These are phyloP conservation scores for Drosophila putrida DNA, from an alignment of 2,888 invertebrate genomes.

Conservation along the genomic window DNA sequence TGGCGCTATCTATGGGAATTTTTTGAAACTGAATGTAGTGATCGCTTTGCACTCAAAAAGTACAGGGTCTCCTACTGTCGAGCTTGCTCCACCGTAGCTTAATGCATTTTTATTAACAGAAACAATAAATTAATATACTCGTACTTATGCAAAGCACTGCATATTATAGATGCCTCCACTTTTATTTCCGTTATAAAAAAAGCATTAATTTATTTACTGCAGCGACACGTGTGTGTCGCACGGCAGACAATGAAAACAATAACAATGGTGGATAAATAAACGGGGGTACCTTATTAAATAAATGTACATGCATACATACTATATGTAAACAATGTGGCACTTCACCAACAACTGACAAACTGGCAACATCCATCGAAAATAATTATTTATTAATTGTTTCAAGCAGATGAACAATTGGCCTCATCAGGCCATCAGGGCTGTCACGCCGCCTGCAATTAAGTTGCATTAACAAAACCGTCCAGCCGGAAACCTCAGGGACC, in stretches of 20 bases:
- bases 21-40: too few species aligned
- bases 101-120: constrained; percentile 44
- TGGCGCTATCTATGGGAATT: too few species aligned
- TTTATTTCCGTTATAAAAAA: constrained; percentile 56
- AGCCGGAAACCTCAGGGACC: constrained; percentile 62
- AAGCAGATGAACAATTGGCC: constrained; percentile 67
- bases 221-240: constrained; percentile 38
- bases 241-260: constrained; percentile 19
- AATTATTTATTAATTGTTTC: constrained; percentile 81
- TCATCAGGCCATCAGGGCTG: constrained; percentile 54
- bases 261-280: constrained; percentile 37
- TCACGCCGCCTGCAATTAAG: constrained; percentile 61
- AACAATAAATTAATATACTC: neutral
- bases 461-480: constrained; percentile 69
- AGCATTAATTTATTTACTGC: constrained; percentile 68
- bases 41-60: too few species aligned
- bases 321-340: constrained; percentile 64
- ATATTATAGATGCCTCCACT: constrained; percentile 11
- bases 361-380: constrained; percentile 50
- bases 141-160: neutral
- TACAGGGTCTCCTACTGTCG: too few species aligned
- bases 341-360: constrained; percentile 38
- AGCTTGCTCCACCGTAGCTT: too few species aligned
- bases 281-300: constrained; percentile 58
- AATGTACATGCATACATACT: constrained; percentile 62